phyloP scores from a whole-genome alignment of 2,888 invertebrate species.

The Mylabris sibirica region DNA sequence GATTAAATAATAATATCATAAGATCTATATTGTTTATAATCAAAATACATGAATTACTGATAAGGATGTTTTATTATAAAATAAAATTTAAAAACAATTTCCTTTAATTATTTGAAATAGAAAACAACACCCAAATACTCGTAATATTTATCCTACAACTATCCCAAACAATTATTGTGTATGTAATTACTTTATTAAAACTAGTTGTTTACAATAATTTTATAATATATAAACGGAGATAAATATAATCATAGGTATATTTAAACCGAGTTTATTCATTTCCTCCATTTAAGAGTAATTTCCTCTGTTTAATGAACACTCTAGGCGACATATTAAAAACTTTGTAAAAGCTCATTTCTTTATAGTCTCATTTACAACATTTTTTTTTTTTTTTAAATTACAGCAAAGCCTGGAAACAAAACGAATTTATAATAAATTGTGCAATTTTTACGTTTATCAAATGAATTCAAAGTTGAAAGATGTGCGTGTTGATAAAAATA shows the following conservation, averaged over 20 bases:
- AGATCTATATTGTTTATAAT: no score
- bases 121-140: not conserved
- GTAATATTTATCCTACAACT: not conserved
- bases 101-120: no score
- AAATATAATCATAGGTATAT: not conserved
- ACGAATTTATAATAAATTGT: no score
- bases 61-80: not conserved
- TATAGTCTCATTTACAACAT: not conserved
- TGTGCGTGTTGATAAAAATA: no score
- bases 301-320: slow-evolving; percentile 25
- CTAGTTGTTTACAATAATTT: not conserved
- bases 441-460: no score
- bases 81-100: not conserved
- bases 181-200: not conserved
- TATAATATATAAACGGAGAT: slow-evolving; percentile 3
- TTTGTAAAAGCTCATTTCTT: slow-evolving; percentile 9
- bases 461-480: no score
- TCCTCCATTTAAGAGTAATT: slow-evolving; percentile 26
- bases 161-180: not conserved
- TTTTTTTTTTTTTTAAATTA: not conserved
- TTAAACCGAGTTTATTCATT: slow-evolving; percentile 26
- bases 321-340: slow-evolving; percentile 17
- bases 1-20: slow-evolving; percentile 23
- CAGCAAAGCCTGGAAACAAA: not conserved
- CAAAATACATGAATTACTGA: no score